These are phyloP conservation scores for Drosophila navojoa DNA, from an alignment of 1,140 invertebrate species.

Conservation along the genomic window DNA sequence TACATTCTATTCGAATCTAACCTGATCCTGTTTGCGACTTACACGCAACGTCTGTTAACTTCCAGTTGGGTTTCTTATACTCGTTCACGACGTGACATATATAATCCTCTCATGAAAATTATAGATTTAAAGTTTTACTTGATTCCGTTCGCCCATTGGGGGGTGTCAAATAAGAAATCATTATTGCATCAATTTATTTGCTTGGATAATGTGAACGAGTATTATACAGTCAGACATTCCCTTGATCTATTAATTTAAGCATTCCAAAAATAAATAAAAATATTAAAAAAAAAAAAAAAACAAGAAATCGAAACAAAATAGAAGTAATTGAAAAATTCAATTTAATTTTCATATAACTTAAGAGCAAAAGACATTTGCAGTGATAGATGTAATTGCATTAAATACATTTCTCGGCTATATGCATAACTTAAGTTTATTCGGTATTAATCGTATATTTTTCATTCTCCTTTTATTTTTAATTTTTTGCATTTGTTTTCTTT, in stretches of 20 bases:
- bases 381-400: conserved; percentile 31
- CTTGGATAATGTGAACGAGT: too few relatives aligned
- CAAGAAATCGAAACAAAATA: conserved; percentile 25
- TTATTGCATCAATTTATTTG: too few relatives aligned
- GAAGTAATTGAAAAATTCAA: conserved; percentile 68
- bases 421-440: conserved; percentile 48
- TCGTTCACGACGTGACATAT: conserved; percentile 1
- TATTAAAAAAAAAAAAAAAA: conserved; percentile 11
- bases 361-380: conserved; percentile 62
- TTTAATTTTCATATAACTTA: conserved; percentile 69
- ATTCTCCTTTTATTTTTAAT: conserved; percentile 15
- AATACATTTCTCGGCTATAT: conserved; percentile 41
- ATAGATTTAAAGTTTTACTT: too few relatives aligned
- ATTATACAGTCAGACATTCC: too few relatives aligned
- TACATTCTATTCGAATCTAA: conserved; percentile 25
- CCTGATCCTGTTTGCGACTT: conserved; percentile 23
- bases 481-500: conserved; percentile 27
- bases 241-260: not conserved
- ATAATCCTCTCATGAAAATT: not conserved
- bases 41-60: conserved; percentile 62
- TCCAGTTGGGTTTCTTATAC: not conserved
- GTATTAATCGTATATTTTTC: conserved; percentile 45
- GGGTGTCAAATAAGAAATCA: too few relatives aligned
- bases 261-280: conserved; percentile 6
- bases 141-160: too few relatives aligned